Evolutionary conservation across 2,113 vertebrate genomes (phyloP).

Genomic region (Alethe diademata): DNA sequence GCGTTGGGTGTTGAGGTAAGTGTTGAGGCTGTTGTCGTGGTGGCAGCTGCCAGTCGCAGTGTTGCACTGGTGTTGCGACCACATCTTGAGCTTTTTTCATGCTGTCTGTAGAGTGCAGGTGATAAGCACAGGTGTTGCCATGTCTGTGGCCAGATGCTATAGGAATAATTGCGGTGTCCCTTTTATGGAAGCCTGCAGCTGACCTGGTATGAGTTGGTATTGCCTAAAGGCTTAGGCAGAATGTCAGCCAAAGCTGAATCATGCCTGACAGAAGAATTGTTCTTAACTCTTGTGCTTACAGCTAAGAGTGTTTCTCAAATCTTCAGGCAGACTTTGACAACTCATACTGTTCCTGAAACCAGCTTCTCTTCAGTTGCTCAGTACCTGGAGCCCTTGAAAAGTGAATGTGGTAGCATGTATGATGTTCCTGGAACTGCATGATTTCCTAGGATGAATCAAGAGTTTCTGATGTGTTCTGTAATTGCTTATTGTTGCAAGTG

Average conservation of each 20-base stretch:
- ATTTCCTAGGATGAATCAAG: not conserved
- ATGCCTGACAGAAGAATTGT: not conserved
- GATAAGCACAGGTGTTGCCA: not conserved
- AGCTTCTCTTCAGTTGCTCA: not conserved
- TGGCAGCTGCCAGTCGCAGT: not conserved
- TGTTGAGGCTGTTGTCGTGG: not conserved
- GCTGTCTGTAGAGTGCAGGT: not conserved
- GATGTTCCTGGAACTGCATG: not conserved
- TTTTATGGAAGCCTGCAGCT: not conserved
- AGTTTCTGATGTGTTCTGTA: not conserved
- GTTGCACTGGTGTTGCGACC: rapidly evolving
- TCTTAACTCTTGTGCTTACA: not conserved
- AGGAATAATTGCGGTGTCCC: not conserved
- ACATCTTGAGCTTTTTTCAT: not conserved
- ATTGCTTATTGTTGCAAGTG: not conserved
- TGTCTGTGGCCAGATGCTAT: not conserved
- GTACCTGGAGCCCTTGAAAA: not conserved
- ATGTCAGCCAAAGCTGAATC: not conserved
- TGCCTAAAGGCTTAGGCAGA: not conserved
- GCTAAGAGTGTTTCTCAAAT: not conserved
- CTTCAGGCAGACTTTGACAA: not conserved
- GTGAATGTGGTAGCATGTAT: not conserved
- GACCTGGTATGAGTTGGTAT: not conserved
- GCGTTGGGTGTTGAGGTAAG: conserved; percentile 84
- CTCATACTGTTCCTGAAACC: not conserved